These are phyloP conservation scores for Pyralis farinalis DNA, from an alignment of 2,888 invertebrate species.

Conservation along the genomic window DNA sequence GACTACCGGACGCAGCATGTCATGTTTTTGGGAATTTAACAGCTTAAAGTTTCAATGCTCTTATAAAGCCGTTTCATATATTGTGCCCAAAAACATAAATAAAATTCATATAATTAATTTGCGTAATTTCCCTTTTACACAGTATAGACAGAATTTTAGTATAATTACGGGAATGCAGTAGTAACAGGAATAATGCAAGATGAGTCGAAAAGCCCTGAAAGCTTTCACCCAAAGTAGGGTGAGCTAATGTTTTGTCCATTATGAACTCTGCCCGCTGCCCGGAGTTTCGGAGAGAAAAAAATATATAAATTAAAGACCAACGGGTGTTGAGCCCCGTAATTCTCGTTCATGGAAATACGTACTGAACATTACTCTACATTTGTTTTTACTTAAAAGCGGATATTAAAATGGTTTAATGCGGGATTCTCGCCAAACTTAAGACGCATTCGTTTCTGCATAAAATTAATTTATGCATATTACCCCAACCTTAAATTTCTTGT, in stretches of 20 bases:
- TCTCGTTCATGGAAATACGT: slow-evolving; percentile 30
- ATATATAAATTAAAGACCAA: slow-evolving; percentile 57
- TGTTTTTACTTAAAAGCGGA: neutral
- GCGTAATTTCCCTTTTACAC: too few relatives aligned
- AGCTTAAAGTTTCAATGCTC: too few relatives aligned
- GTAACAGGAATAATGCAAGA: slow-evolving; percentile 43
- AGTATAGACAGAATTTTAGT: neutral
- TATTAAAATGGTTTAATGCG: neutral
- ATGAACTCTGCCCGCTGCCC: slow-evolving; percentile 48
- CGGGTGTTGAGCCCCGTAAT: slow-evolving; percentile 29
- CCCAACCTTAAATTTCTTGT: too few relatives aligned
- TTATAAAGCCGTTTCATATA: too few relatives aligned
- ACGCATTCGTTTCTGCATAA: too few relatives aligned
- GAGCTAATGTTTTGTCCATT: slow-evolving; percentile 74
- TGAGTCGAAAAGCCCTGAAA: slow-evolving; percentile 62
- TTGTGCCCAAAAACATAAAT: too few relatives aligned
- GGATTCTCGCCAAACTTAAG: neutral
- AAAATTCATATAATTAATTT: too few relatives aligned
- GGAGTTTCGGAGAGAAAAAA: slow-evolving; percentile 35
- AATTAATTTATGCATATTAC: neutral
- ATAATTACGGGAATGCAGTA: slow-evolving; percentile 16
- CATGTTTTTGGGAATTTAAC: too few relatives aligned
- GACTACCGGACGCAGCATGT: too few relatives aligned
- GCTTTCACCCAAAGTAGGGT: slow-evolving; percentile 64
- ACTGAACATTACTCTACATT: slow-evolving; percentile 8